Base-by-base conservation (phyloP, 2,797 vertebrate genomes). In the Chaunax sp. region DNA sequence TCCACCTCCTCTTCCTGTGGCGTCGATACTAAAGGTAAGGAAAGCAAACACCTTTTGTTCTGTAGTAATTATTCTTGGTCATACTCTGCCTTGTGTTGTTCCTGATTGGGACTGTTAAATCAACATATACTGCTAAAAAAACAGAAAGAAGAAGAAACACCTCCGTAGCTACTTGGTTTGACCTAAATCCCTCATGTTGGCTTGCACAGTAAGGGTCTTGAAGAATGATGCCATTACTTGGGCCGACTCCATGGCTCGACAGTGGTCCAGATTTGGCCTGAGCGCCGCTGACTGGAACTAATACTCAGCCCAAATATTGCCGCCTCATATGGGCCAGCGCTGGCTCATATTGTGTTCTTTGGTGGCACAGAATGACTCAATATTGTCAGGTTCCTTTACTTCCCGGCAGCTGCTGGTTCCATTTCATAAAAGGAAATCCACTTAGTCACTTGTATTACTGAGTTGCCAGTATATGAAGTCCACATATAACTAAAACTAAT, bases 11-110 rank as follows among this genome's bases (percentile, higher is more conserved):
- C 18, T 0, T 49, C 56, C 33, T 4, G 3, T 43, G 18, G 12
- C n/a, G 45, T 40, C 22, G 14, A 20, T 10, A 3, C 55, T 60
- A 3, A 77, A 84, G 82, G 82, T 87, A 79, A 87, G 85, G 0
- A 14, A 73, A 76, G 47, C 64, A 66, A 76, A 43, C 26, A 0
- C 49, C 43, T 2, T n/a, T 10, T 63, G 23, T 11, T 22, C 2
- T 58, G 44, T 43, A 40, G 46, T 18, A 1, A 14, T 44, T 33
- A 18, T 22, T 43, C n/a, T 44, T 15, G 1, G 19, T 38, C 35
- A 13, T 6, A 3, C 16, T 43, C n/a, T 18, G 20, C 12, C 3
- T 4, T 5, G 0, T 16, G 5, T 19, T 25, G 10, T 35, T 10
- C 28, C 9, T 30, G 28, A 30, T 1, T 30, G 11, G 7, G 13